Evolutionary conservation across 2,888 invertebrate species (phyloP).

Genomic region (Torymus texanus): DNA sequence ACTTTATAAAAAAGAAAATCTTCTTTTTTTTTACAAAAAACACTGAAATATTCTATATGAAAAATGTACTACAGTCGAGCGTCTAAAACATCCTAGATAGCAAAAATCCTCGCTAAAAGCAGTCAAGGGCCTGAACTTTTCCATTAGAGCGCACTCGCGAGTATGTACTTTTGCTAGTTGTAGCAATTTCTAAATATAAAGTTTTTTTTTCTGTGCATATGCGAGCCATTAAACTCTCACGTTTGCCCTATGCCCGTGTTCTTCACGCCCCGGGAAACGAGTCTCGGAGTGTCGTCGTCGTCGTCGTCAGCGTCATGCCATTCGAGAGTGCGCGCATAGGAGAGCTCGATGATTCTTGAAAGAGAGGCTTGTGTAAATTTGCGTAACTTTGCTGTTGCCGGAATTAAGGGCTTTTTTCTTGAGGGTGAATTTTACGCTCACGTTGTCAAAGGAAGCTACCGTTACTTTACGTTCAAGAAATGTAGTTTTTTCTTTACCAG

Average conservation of each 20-base stretch:
- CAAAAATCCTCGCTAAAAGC: no score
- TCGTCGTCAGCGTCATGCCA: neutral
- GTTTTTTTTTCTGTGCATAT: neutral
- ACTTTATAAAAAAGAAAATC: no score
- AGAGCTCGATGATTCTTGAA: conserved; percentile 36
- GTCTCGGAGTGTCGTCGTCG: neutral
- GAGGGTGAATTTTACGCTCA: conserved; percentile 35
- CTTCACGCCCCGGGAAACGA: no score
- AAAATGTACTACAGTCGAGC: no score
- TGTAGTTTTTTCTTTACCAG: neutral
- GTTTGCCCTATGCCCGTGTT: no score
- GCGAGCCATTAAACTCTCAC: no score
- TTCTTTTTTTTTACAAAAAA: no score
- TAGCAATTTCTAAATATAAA: conserved; percentile 5
- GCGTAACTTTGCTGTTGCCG: conserved; percentile 31
- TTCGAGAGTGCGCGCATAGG: neutral
- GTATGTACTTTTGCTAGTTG: conserved; percentile 2
- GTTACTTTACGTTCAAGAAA: neutral
- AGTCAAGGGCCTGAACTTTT: neutral
- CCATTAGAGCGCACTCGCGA: neutral
- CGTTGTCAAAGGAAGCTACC: conserved; percentile 30
- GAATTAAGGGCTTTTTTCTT: conserved; percentile 47
- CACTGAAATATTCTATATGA: no score
- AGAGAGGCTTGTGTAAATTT: conserved; percentile 49
- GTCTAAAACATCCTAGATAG: no score